Base-by-base conservation (phyloP, 2,113 vertebrate genomes). In the Rhinichthys klamathensis region DNA sequence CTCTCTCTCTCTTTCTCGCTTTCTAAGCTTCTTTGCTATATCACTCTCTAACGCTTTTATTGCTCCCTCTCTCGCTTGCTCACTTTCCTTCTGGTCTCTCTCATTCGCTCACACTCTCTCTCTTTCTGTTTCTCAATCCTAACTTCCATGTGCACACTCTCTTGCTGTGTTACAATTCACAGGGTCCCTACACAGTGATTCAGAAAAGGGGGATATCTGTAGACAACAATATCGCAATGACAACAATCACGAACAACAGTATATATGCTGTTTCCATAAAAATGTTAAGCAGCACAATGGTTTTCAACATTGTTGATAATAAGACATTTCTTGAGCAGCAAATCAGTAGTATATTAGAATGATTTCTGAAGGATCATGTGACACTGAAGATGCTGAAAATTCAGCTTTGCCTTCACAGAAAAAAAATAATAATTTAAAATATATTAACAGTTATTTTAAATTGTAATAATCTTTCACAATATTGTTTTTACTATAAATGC, bases 21-120 rank as follows among this genome's bases (percentile, higher is more conserved):
- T n/a, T 44, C 18, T 85, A 72, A 80, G 75, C 84, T 72, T 38
- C 30, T 80, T 80, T 85, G 63, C 41, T 58, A 56, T 85, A 72
- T 85, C 76, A 73, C 51, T 80, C 77, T 25, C 85, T 79, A 54
- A 83, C 75, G 78, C 63, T 87, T 83, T 61, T 25, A 79, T 46
- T 27, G n/a, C 56, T 18, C 75, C 7, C 51, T 70, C 78, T 84
- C 77, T 65, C 54, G 16, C 44, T 54, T n/a, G 85, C 85, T 72
- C 32, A 9, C 38, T 78, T 32, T 30, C 63, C 18, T 51, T 27
- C 49, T 18, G 13, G n/a, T 18, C 30, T 27, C 54, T 23, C 27
- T 56, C 46, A 5, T 13, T 5, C 70, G 70, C 85, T 73, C 38
- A 1, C 46, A 15, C 13, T 35, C 18, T 73, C n/a, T 12, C 63